phyloP scores from a whole-genome alignment of 2,888 invertebrate genomes.

The Cenopis cana region DNA sequence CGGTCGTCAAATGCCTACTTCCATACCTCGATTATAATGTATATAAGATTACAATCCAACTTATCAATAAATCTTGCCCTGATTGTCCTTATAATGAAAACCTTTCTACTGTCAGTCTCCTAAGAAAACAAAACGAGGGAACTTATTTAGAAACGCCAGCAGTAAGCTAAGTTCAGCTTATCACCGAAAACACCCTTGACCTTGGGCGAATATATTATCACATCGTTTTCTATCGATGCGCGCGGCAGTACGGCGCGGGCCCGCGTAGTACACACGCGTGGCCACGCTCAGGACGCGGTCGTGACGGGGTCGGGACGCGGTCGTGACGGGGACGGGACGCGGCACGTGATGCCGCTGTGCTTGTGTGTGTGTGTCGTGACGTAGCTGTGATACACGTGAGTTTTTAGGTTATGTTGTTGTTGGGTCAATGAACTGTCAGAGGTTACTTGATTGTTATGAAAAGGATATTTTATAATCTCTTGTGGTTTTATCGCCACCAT shows the following conservation, averaged over 20 bases:
- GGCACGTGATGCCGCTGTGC: slow-evolving; percentile 16
- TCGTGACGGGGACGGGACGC: slow-evolving; percentile 17
- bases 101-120: not conserved
- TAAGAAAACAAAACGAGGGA: not conserved
- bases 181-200: slow-evolving; percentile 36
- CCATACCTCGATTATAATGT: too few species aligned
- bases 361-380: slow-evolving; percentile 27
- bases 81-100: too few species aligned
- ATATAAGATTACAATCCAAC: too few species aligned
- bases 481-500: not conserved
- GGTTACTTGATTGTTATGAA: not conserved
- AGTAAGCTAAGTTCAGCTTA: not conserved
- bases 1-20: too few species aligned
- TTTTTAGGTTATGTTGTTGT: slow-evolving; percentile 41
- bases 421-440: slow-evolving; percentile 5
- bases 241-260: slow-evolving; percentile 55
- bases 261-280: slow-evolving; percentile 53
- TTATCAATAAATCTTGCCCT: too few species aligned
- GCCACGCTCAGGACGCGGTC: slow-evolving; percentile 13
- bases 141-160: not conserved
- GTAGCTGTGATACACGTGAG: slow-evolving; percentile 32
- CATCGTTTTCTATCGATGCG: slow-evolving; percentile 49
- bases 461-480: too few species aligned
- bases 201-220: slow-evolving; percentile 44
- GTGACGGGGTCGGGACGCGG: slow-evolving; percentile 48